These are phyloP conservation scores for Anarsia innoxiella DNA, from an alignment of 2,888 invertebrate species.

Conservation along the genomic window DNA sequence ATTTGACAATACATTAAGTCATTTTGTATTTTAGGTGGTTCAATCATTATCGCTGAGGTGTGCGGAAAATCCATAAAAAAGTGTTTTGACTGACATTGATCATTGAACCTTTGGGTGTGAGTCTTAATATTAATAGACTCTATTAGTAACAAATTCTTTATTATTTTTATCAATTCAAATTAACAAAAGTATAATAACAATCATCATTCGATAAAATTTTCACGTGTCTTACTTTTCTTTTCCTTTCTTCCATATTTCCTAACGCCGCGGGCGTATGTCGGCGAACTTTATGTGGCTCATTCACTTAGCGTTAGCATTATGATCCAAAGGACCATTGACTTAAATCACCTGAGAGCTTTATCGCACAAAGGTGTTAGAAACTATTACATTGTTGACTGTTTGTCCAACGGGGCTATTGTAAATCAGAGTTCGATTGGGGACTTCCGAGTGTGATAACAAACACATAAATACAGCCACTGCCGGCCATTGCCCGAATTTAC, in stretches of 20 bases:
- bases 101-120: neutral
- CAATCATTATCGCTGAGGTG: constrained; percentile 29
- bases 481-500: constrained; percentile 60
- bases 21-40: constrained; percentile 59
- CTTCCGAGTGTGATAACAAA: constrained; percentile 62
- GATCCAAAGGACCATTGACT: neutral
- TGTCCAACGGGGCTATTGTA: constrained; percentile 48
- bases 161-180: too few species aligned
- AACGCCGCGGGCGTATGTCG: too few species aligned
- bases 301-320: neutral
- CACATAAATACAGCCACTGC: constrained; percentile 60
- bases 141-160: too few species aligned
- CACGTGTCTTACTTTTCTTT: too few species aligned
- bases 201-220: too few species aligned
- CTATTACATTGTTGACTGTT: constrained; percentile 51
- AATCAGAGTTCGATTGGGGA: constrained; percentile 57
- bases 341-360: constrained; percentile 5
- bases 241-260: too few species aligned
- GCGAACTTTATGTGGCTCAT: neutral
- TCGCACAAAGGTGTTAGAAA: constrained; percentile 37
- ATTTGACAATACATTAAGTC: constrained; percentile 62
- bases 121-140: too few species aligned
- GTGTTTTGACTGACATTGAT: constrained; percentile 33
- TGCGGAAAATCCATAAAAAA: constrained; percentile 43
- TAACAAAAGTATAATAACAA: too few species aligned